Evolutionary conservation across 64 coral and sea anemone genomes (phyloP), one percentile per base, ranked within the genome.

Genomic region (Pocillopora damicornis): DNA sequence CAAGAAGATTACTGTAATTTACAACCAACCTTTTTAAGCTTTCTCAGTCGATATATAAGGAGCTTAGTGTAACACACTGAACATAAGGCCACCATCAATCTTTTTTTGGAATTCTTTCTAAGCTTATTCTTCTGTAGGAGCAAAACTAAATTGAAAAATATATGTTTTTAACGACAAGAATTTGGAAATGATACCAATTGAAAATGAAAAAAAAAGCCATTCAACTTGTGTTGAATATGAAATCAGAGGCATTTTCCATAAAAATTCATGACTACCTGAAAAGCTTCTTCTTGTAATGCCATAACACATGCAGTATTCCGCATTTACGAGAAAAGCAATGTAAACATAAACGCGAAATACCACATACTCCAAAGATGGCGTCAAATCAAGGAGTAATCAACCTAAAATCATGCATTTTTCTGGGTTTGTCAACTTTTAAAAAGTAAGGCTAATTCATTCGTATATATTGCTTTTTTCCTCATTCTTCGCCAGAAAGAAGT

Each of bases 101-200:
- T 71, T 11, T 71, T 23, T n/a, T 23, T 26, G 9, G 20, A 71
- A 30, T 71, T 71, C n/a, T 71, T 26, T 15, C 35, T 56, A 77
- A 22, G 12, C 45, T 58, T 77, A 37, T n/a, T 11, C 45, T 58
- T 18, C 35, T 8, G 13, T 34, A 16, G 67, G 42, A 51, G 20
- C 38, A 73, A 72, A 85, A 72, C 81, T 85, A 22, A 85, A 85
- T 13, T 20, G 72, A 68, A 85, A 85, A 58, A 67, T 85, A 72
- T 37, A 58, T 63, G 14, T 57, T 20, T 6, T 67, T 1, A 73
- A 37, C 25, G 62, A 18, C 65, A 42, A 57, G 42, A 26, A 85
- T 30, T 67, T 58, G 8, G 64, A 57, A 85, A n/a, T 17, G 69
- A 2, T 68, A 68, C 36, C 34, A 68, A 68, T 67, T 25, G 18